phyloP scores from a whole-genome alignment of 2,113 vertebrate species.

The Phalacrocorax aristotelis region DNA sequence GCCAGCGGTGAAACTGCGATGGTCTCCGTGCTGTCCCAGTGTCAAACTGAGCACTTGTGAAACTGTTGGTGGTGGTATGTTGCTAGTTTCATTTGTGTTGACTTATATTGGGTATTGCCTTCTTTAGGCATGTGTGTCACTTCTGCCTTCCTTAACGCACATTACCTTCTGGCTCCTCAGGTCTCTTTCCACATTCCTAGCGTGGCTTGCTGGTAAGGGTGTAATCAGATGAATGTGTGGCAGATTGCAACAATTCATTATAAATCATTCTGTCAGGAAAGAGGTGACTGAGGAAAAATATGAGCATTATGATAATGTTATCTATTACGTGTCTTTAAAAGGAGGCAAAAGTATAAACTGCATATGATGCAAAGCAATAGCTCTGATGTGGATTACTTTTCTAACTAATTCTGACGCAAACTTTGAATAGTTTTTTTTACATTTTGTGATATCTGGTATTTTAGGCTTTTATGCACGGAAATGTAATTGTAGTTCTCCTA shows the following conservation, averaged over 20 bases:
- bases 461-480: constrained; percentile 8
- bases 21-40: background rate
- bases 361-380: background rate
- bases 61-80: background rate
- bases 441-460: constrained; percentile 27
- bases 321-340: background rate
- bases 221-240: background rate
- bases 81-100: background rate
- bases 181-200: background rate
- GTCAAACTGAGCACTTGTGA: background rate
- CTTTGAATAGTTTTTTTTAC: constrained; percentile 12
- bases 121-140: background rate
- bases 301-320: background rate
- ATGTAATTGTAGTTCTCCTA: background rate
- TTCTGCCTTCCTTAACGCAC: background rate
- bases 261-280: background rate
- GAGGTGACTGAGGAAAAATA: constrained; percentile 4
- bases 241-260: background rate
- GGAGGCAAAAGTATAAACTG: background rate
- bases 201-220: background rate
- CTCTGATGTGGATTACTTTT: background rate
- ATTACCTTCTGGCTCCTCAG: background rate
- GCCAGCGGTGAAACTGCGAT: background rate
- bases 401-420: background rate
- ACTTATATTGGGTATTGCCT: background rate